Conservation (phyloP, 2,113 vertebrate species). For the Coracopsis vasa region DNA sequence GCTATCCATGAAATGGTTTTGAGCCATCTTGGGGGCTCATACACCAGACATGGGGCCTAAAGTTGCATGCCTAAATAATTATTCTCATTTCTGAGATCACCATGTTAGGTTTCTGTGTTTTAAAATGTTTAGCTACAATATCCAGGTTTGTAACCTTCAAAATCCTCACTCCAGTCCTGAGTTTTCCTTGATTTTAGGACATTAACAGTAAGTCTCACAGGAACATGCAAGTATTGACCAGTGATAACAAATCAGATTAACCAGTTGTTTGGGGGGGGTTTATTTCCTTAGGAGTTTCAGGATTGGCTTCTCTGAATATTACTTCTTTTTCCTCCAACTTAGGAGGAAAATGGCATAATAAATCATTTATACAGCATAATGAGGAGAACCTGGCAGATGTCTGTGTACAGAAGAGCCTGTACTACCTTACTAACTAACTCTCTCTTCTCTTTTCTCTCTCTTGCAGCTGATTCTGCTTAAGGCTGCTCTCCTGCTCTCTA, state of each 20-base stretch:
- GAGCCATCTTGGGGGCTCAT: neutral
- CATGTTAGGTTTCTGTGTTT: neutral
- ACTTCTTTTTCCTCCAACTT: neutral
- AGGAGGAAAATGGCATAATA: neutral
- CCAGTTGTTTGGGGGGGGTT: neutral
- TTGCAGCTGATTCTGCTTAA: conserved; percentile 68
- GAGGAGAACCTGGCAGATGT: neutral
- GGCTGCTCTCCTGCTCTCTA: conserved; percentile 65
- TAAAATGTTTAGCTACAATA: neutral
- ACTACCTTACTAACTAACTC: conserved; percentile 34
- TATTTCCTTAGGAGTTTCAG: neutral
- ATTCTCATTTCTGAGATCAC: neutral
- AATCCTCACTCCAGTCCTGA: neutral
- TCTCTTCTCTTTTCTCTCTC: conserved; percentile 63
- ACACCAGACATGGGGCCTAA: neutral
- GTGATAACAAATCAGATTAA: neutral
- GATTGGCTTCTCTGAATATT: neutral
- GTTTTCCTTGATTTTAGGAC: neutral
- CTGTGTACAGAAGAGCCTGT: neutral
- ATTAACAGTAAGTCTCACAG: neutral
- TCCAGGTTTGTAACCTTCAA: neutral
- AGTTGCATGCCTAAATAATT: neutral
- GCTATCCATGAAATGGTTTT: neutral
- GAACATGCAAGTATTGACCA: neutral
- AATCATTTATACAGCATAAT: neutral